Conservation (phyloP, 2,888 invertebrate species). For the Ditula angustiorana region DNA sequence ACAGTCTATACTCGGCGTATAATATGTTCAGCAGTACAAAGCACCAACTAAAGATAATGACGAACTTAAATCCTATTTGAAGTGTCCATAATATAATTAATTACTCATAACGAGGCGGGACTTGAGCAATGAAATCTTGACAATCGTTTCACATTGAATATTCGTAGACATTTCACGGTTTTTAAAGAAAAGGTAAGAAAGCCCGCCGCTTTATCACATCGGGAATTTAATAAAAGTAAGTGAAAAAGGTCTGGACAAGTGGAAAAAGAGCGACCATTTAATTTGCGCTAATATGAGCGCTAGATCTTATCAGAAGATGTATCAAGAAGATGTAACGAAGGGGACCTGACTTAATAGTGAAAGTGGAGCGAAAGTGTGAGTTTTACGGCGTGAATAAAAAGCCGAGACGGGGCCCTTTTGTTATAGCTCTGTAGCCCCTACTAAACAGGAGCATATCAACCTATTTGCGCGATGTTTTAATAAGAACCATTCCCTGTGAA, state of each 20-base stretch:
- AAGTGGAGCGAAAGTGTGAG: slow-evolving; percentile 22
- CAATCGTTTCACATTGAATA: slow-evolving; percentile 2
- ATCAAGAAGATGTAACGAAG: slow-evolving; percentile 20
- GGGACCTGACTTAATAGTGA: slow-evolving; percentile 20
- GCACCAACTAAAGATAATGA: too few species aligned
- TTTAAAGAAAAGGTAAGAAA: slow-evolving; percentile 23
- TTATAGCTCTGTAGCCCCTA: slow-evolving; percentile 9
- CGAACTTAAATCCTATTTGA: too few species aligned
- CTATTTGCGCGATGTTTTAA: slow-evolving; percentile 18
- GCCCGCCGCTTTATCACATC: slow-evolving; percentile 20
- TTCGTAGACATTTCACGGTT: slow-evolving; percentile 1
- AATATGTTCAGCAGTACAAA: too few species aligned
- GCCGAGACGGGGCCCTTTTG: slow-evolving; percentile 23
- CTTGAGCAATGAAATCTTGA: not conserved
- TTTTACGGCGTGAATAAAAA: slow-evolving; percentile 36
- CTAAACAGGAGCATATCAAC: slow-evolving; percentile 27
- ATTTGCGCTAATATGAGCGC: slow-evolving; percentile 30
- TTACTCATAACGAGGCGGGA: not conserved
- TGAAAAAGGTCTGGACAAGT: slow-evolving; percentile 24
- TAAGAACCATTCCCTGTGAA: too few species aligned
- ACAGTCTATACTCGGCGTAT: too few species aligned
- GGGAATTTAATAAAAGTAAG: slow-evolving; percentile 30
- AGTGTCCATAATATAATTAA: too few species aligned
- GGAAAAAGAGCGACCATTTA: slow-evolving; percentile 30
- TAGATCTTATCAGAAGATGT: slow-evolving; percentile 23